A percentile compares a stretch with the other conserved stretches of the same genome.
These are phyloP conservation scores for Zenarchopterus dispar DNA, from an alignment of 2,797 vertebrate species.

Conservation along the genomic window DNA sequence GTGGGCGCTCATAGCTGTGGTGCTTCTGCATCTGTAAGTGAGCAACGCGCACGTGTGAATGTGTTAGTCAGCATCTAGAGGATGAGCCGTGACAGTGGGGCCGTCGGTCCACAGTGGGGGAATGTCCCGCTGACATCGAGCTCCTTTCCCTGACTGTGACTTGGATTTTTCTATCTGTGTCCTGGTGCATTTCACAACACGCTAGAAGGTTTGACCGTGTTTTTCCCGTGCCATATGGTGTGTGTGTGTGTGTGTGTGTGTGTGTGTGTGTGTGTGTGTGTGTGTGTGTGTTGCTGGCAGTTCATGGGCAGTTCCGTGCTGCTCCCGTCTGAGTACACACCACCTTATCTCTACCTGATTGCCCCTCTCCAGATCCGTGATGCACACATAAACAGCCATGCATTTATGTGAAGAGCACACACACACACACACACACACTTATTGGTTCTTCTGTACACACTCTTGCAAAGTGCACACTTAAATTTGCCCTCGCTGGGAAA, in stretches of 20 bases:
- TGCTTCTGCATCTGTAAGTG: slow-evolving; percentile 83
- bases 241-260: slow-evolving; percentile 60
- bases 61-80: not conserved
- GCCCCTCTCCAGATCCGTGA: slow-evolving; percentile 71
- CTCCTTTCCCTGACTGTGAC: not conserved
- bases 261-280: slow-evolving; percentile 15
- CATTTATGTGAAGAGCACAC: slow-evolving; percentile 31
- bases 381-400: slow-evolving; percentile 44
- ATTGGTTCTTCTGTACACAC: slow-evolving; percentile 24
- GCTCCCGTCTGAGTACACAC: slow-evolving; percentile 83
- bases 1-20: slow-evolving; percentile 81
- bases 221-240: not conserved
- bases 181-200: slow-evolving; percentile 4
- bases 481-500: slow-evolving; percentile 71
- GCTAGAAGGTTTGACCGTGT: not conserved
- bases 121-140: not conserved
- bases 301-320: slow-evolving; percentile 79
- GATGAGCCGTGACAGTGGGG: not conserved
- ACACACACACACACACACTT: slow-evolving; percentile 21
- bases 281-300: slow-evolving; percentile 23
- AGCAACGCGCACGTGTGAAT: not conserved
- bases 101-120: not conserved
- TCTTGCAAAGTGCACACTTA: slow-evolving; percentile 24
- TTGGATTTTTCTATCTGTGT: slow-evolving; percentile 11
- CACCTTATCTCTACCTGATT: slow-evolving; percentile 79